Evolutionary conservation across 64 coral and sea anemone species (phyloP).

Genomic region (Anthopleura sola): DNA sequence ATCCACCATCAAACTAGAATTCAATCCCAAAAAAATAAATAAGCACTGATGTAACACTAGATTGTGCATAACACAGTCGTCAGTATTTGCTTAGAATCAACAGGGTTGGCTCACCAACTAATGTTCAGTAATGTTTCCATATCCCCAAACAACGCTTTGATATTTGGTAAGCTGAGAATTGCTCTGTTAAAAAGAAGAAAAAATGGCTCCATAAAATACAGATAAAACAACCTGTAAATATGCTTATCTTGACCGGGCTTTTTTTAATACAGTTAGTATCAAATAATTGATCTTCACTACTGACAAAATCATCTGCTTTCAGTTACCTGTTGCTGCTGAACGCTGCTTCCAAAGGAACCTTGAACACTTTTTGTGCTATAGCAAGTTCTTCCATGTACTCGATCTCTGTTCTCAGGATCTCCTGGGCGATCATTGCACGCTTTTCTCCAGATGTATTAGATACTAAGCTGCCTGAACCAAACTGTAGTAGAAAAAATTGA

Average conservation of each 20-base stretch:
- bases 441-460: constrained; percentile 29
- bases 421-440: constrained; percentile 60
- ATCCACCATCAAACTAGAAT: constrained; percentile 27
- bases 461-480: not conserved
- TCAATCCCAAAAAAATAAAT: too few species aligned
- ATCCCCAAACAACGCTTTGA: constrained; percentile 79
- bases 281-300: too few species aligned
- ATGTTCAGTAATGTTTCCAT: constrained; percentile 53
- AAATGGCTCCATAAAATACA: too few species aligned
- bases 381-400: constrained; percentile 58
- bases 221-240: too few species aligned
- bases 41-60: too few species aligned
- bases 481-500: not conserved
- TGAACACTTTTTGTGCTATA: constrained; percentile 69
- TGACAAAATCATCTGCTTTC: not conserved
- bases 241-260: too few species aligned
- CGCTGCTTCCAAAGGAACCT: constrained; percentile 71
- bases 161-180: constrained; percentile 77
- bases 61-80: too few species aligned
- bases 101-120: constrained; percentile 45
- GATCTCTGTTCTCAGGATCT: constrained; percentile 66
- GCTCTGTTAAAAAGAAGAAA: constrained; percentile 37
- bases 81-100: not conserved
- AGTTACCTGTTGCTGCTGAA: constrained; percentile 72
- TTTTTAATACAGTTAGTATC: too few species aligned